A percentile compares a stretch with the other conserved stretches of the same genome.
Conservation (phyloP, 2,888 invertebrate species). For the Torymus texanus region DNA sequence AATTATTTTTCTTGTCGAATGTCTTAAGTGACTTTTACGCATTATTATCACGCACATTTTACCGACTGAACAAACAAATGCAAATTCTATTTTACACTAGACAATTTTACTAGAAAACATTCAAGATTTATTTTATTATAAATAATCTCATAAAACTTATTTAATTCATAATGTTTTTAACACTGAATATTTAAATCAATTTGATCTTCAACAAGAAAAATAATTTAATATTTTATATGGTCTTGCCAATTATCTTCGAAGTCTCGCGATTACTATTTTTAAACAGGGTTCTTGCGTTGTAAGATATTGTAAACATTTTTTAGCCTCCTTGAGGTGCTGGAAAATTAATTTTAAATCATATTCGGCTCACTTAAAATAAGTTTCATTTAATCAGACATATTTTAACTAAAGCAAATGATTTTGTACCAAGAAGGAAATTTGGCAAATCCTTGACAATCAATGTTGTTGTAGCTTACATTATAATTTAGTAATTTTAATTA, state of each 20-base stretch:
- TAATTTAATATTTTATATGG: conserved; percentile 24
- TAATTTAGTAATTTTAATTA: conserved; percentile 2
- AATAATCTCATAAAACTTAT: no score
- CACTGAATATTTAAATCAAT: neutral
- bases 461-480: neutral
- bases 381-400: conserved; percentile 1
- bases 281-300: conserved; percentile 53
- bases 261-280: conserved; percentile 48
- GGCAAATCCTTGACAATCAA: conserved; percentile 1
- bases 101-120: no score
- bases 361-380: neutral
- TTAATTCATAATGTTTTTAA: conserved; percentile 1
- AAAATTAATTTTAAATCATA: conserved; percentile 34
- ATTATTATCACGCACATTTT: no score
- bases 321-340: conserved; percentile 35
- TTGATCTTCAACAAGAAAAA: conserved; percentile 26
- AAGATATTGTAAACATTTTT: conserved; percentile 50
- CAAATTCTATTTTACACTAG: no score
- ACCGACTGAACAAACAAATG: no score
- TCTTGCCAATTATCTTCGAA: conserved; percentile 53
- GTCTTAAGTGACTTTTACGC: no score
- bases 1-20: conserved; percentile 27
- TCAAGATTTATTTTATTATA: no score
- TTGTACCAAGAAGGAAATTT: neutral
- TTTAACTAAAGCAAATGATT: neutral